Conservation (phyloP, 1,140 invertebrate species). For the Aplysia californica region DNA sequence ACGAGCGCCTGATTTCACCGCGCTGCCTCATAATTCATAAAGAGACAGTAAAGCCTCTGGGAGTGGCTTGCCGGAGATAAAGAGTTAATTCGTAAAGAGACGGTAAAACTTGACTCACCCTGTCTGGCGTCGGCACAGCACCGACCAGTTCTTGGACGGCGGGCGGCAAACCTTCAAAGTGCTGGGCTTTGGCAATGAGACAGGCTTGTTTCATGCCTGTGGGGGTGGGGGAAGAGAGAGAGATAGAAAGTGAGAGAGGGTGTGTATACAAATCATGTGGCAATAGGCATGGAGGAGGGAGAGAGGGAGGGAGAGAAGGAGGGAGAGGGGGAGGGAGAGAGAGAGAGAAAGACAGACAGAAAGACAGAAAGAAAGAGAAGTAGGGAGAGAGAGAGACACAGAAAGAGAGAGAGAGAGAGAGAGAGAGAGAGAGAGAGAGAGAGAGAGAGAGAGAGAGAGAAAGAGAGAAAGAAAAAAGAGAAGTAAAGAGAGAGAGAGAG, state of each 20-base stretch:
- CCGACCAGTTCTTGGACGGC: conserved; percentile 29
- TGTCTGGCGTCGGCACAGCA: conserved; percentile 6
- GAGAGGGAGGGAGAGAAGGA: neutral
- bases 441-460: too few relatives aligned
- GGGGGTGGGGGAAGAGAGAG: conserved; percentile 8
- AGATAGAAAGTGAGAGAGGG: neutral
- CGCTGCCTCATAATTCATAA: too few relatives aligned
- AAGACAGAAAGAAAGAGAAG: neutral
- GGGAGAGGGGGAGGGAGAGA: too few relatives aligned
- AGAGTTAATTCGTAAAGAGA: too few relatives aligned
- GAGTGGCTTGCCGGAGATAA: too few relatives aligned
- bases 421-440: too few relatives aligned
- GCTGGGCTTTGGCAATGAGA: conserved; percentile 46
- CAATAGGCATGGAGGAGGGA: neutral
- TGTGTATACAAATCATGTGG: neutral
- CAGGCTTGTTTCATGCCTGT: conserved; percentile 49
- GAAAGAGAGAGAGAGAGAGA: too few relatives aligned
- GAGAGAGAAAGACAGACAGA: neutral
- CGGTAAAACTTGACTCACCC: too few relatives aligned
- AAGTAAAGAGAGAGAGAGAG: too few relatives aligned
- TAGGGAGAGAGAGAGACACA: neutral
- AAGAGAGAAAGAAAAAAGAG: neutral
- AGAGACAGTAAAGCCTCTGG: too few relatives aligned
- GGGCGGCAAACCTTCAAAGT: conserved; percentile 44
- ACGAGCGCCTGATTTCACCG: too few relatives aligned